Evolutionary conservation across 2,113 vertebrate genomes (phyloP), one percentile per base, ranked within the genome.

Genomic region (Emydura subglobosa): DNA sequence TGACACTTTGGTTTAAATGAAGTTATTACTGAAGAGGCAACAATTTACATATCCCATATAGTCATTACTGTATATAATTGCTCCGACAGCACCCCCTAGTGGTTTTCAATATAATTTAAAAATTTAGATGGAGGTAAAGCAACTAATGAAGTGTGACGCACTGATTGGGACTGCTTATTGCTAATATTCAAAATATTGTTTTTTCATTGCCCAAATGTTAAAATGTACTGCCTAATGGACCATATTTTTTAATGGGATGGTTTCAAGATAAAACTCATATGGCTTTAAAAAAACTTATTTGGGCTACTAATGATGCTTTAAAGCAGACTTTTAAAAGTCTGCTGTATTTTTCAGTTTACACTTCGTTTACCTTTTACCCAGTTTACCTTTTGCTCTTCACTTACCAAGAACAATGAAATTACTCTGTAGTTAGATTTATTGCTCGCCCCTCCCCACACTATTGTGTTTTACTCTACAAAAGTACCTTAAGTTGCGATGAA

Each of bases 11-110:
- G 78, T 88, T 55, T 93, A 88, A 93, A 81, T 89, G 1, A 93
- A 79, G 90, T 93, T 55, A 53, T 93, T 44, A 78, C 74, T 94
- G 93, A 89, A 74, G 72, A 92, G 76, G 34, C 81, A 94, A 72
- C 42, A 61, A 83, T 19, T 65, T 31, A 6, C n/a, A 61, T 2
- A 50, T 42, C 82, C 19, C 0, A 0, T 74, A 0, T 3, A 29
- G 5, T 31, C 89, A 90, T 90, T 25, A 6, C 21, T 61, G 0
- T 86, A 50, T 93, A 82, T 93, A 7, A 91, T 96, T 95, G 94
- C 91, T 96, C 94, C 92, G n/a, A 61, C 90, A 97, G 97, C 97
- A 97, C 96, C 97, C 97, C 95, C 97, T 98, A 98, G 97, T 96
- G 97, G 97, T 95, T 89, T 88, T 93, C 93, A 86, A 87, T 80